Base-by-base conservation (phyloP, 2,113 vertebrate species). In the Lagopus leucura region DNA sequence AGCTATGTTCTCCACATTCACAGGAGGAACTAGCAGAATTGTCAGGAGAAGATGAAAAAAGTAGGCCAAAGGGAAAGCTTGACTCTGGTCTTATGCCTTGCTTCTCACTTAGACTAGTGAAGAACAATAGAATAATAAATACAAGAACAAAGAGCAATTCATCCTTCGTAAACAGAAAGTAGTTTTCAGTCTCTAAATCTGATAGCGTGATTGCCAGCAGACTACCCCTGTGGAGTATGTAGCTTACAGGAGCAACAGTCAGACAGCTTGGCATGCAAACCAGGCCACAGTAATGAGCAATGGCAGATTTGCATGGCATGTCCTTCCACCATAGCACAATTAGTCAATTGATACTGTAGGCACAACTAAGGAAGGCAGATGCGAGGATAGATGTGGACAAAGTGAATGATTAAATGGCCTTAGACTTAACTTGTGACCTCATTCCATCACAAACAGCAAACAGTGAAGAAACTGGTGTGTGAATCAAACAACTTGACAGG, bases 371-470 rank as follows among this genome's bases (percentile, higher is more conserved):
- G 50, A 73, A 11, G 10, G 64, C 0, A 0, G 54, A 80, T 73
- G n/a, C n/a, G 42, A 86, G 25, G 10, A 50, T 20, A 93, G 50
- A 34, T 45, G 71, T 8, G 55, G 76, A 92, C 69, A 92, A 90
- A 92, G 47, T 32, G 32, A 90, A 77, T 48, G 64, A 86, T 58
- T 82, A 74, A 83, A 90, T 71, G 42, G 60, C 89, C 80, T 77
- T n/a, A 73, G 72, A 86, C 32, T 71, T 92, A 83, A 93, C 72
- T 81, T 71, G 69, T 90, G 83, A 83, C 83, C 80, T 81, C 80
- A 86, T 88, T 93, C 89, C 82, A 92, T 81, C 91, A 83, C 40
- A 58, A 92, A 90, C n/a, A 77, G 80, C 60, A 61, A 90, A 83
- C 58, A 70, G 32, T 34, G 60, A 79, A n/a, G 73, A 73, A 82